These are phyloP conservation scores for Cecropterus lyciades DNA, from an alignment of 1,140 invertebrate genomes.

Conservation along the genomic window DNA sequence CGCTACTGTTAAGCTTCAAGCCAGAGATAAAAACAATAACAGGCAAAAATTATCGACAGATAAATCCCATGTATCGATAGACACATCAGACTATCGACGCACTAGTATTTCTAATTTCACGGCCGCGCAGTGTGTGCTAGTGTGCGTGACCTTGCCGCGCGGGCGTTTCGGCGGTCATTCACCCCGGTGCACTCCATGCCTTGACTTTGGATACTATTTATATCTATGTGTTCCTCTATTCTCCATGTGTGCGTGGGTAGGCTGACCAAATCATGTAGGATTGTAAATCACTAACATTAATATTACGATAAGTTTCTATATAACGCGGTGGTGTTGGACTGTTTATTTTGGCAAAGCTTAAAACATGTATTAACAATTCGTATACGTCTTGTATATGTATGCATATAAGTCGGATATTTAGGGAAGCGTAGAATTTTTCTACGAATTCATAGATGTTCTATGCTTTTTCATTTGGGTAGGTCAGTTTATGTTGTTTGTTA, in stretches of 20 bases:
- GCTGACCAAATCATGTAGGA: constrained; percentile 26
- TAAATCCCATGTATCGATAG: constrained; percentile 39
- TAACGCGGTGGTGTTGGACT: constrained; percentile 9
- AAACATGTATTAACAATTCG: background rate
- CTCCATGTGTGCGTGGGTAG: constrained; percentile 27
- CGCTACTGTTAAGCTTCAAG: too few relatives aligned
- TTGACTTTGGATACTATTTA: constrained; percentile 72
- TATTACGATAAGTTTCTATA: constrained; percentile 3
- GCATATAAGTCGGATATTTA: constrained; percentile 2
- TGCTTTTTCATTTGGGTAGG: background rate
- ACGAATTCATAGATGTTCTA: background rate
- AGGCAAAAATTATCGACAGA: constrained; percentile 36
- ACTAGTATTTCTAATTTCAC: constrained; percentile 82
- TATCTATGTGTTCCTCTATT: constrained; percentile 40
- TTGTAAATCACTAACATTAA: constrained; percentile 7
- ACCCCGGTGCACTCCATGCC: constrained; percentile 78
- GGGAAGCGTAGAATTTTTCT: background rate
- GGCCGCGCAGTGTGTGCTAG: constrained; percentile 56
- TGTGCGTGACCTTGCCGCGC: constrained; percentile 77
- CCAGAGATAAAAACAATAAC: background rate
- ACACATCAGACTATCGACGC: constrained; percentile 37
- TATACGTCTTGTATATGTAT: background rate
- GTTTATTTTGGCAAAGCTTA: constrained; percentile 7
- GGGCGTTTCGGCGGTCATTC: constrained; percentile 79
- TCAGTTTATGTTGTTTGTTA: background rate